Percentiles rank a stretch among this genome's conserved stretches.
phyloP scores from a whole-genome alignment of 2,888 invertebrate genomes.

The Mythimna impura region DNA sequence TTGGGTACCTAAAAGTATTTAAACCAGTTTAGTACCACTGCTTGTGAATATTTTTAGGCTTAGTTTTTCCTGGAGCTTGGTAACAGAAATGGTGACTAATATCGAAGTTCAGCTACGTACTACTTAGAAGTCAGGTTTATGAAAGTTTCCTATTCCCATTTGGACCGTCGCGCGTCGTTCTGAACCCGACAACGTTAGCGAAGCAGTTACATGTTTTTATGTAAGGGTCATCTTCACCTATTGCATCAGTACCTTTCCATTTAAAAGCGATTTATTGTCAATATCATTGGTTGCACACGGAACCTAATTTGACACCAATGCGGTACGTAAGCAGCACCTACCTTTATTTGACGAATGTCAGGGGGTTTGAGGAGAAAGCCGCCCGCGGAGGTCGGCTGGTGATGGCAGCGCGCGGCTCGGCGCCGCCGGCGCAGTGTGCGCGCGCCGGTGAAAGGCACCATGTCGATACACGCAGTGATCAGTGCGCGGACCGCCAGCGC shows the following conservation, averaged over 20 bases:
- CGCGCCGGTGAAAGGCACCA: slow-evolving; percentile 88
- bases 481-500: slow-evolving; percentile 72
- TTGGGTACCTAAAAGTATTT: background rate
- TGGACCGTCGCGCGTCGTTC: background rate
- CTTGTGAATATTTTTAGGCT: too few relatives aligned
- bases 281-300: slow-evolving; percentile 58
- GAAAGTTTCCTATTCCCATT: background rate
- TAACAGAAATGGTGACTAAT: background rate
- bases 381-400: slow-evolving; percentile 81
- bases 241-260: slow-evolving; percentile 54
- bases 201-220: slow-evolving; percentile 39
- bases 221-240: slow-evolving; percentile 45
- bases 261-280: slow-evolving; percentile 50
- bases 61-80: too few relatives aligned
- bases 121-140: background rate
- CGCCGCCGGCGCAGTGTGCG: slow-evolving; percentile 79
- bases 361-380: slow-evolving; percentile 86
- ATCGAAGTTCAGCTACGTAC: background rate
- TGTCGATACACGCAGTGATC: slow-evolving; percentile 79
- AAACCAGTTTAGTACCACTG: background rate
- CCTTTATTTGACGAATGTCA: slow-evolving; percentile 75
- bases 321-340: slow-evolving; percentile 56
- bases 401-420: slow-evolving; percentile 67
- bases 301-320: slow-evolving; percentile 62
- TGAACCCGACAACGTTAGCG: background rate